Evolutionary conservation across 1,140 invertebrate species (phyloP).

Genomic region (Lethrus apterus): DNA sequence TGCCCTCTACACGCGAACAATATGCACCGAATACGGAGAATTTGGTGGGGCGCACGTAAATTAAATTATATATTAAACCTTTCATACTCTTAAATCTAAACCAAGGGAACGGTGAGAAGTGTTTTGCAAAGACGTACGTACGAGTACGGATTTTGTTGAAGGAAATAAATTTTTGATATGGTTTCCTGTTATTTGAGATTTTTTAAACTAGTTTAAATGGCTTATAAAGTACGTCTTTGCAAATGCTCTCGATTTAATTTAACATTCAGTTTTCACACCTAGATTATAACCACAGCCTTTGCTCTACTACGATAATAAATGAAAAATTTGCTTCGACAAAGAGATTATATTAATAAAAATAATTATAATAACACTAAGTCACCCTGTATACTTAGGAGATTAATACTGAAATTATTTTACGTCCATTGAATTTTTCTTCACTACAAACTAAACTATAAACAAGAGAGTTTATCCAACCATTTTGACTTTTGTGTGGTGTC

Average conservation of each 20-base stretch:
- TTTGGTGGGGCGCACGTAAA: not conserved
- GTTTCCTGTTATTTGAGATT: not conserved
- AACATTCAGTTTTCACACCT: not conserved
- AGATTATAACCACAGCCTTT: slow-evolving; percentile 14
- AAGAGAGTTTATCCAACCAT: too few relatives aligned
- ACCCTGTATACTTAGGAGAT: slow-evolving; percentile 17
- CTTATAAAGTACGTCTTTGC: not conserved
- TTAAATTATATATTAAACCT: not conserved
- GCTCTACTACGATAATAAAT: slow-evolving; percentile 11
- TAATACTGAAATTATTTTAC: slow-evolving; percentile 16
- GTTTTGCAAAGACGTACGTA: too few relatives aligned
- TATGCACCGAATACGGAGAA: not conserved
- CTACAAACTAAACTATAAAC: slow-evolving; percentile 8
- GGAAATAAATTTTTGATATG: not conserved
- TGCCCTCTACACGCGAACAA: not conserved
- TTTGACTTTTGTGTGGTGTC: too few relatives aligned
- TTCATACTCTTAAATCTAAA: slow-evolving; percentile 1
- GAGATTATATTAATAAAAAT: slow-evolving; percentile 15
- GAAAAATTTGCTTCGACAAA: slow-evolving; percentile 12
- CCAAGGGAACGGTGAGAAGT: too few relatives aligned
- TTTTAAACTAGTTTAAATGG: not conserved
- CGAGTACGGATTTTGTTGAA: not conserved
- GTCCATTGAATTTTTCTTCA: slow-evolving; percentile 6
- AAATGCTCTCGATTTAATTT: not conserved
- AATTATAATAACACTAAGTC: slow-evolving; percentile 11